phyloP scores from a whole-genome alignment of 2,113 vertebrate species.

The Dasyornis broadbenti region DNA sequence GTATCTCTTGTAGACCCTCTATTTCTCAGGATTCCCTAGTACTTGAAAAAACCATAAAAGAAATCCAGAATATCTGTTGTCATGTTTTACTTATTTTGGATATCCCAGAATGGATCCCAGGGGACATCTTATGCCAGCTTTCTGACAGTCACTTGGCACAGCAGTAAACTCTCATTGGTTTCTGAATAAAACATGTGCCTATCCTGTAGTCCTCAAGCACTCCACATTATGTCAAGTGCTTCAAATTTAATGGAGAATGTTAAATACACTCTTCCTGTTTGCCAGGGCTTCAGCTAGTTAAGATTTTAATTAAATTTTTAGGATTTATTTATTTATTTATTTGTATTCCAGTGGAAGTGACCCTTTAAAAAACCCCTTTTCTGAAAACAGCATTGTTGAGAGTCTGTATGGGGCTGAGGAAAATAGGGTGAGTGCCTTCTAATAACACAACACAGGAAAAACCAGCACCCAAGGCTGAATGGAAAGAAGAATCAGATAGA shows the following conservation, averaged over 20 bases:
- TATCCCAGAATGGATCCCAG: neutral
- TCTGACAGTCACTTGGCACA: conserved; percentile 35
- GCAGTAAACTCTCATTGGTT: neutral
- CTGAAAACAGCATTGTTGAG: neutral
- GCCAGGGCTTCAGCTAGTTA: neutral
- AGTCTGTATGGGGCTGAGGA: neutral
- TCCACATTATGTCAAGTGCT: conserved; percentile 10
- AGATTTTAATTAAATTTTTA: neutral
- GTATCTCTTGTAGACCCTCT: neutral
- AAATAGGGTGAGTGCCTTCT: neutral
- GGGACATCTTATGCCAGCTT: neutral
- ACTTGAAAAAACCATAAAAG: neutral
- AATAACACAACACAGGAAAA: neutral
- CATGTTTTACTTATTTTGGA: neutral
- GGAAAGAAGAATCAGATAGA: neutral
- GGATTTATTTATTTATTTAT: neutral
- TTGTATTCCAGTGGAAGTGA: neutral
- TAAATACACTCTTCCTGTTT: neutral
- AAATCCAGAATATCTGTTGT: neutral
- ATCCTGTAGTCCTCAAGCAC: neutral
- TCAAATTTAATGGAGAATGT: neutral
- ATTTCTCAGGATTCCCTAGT: neutral
- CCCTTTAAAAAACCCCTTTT: neutral
- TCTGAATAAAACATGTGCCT: conserved; percentile 44
- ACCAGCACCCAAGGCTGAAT: neutral